Evolutionary conservation across 92 coral and sea anemone genomes (phyloP), one percentile per base, ranked within the genome.

Genomic region (Epizoanthus rinbou): DNA sequence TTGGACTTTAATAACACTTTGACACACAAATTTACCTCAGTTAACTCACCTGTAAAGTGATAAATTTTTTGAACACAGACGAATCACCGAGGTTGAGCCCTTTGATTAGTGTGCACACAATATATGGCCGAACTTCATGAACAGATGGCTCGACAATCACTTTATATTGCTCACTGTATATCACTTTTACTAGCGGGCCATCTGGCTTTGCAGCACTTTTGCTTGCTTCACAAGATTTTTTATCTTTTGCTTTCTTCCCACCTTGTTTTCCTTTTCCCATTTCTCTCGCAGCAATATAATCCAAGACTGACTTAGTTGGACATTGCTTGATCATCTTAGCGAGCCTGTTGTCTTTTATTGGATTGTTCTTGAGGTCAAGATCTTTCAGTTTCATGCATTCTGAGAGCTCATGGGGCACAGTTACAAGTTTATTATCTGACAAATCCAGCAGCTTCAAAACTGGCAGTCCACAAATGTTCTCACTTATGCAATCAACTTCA

Each of bases 361-460:
- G 81, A 71, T 97, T 97, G 80, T 97, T 94, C 60, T 85, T 86
- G 3, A 97, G 88, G 53, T 86, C 80, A n/a, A 97, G 89, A 7
- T 97, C 98, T 80, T 97, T 97, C 35, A 97, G 80, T 83, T 97
- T 97, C 37, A 83, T 83, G 84, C 99, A 97, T 22, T 81, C 82
- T 2, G 97, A 89, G 11, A 97, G 90, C 73, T 91, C 91, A 6
- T 64, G 41, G 4, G 99, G 97, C 1, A 97, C 62, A 35, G 80
- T 23, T 41, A 63, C 83, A 5, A 94, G 83, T 70, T 76, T 85
- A 83, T 97, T 97, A 41, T 52, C 79, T 15, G 95, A 90, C 79
- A 97, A 66, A 43, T 89, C 89, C 35, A 97, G 74, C 33, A 90
- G 88, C 81, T 92, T 97, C 28, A 97, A 82, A 45, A 79, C 88